A percentile compares a stretch with the other conserved stretches of the same genome.
These are phyloP conservation scores for Mamestra brassicae DNA, from an alignment of 2,888 invertebrate species.

Conservation along the genomic window DNA sequence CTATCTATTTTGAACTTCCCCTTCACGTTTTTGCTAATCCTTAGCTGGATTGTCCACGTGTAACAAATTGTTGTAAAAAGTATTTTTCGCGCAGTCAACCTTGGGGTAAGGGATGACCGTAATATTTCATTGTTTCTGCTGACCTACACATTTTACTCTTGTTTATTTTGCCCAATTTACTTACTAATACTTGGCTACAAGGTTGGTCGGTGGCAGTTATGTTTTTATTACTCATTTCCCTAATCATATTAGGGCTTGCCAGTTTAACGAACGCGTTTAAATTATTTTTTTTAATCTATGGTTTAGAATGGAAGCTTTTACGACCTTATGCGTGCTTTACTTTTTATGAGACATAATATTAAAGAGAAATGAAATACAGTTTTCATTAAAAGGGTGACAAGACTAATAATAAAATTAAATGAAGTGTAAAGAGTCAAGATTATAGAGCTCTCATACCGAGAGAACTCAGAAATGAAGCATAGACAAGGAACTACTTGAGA, in stretches of 20 bases:
- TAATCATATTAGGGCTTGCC: slow-evolving; percentile 15
- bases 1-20: not conserved
- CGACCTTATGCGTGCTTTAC: not conserved
- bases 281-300: slow-evolving; percentile 31
- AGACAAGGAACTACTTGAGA: not conserved
- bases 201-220: slow-evolving; percentile 16
- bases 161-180: slow-evolving; percentile 50
- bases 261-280: slow-evolving; percentile 32
- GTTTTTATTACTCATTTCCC: slow-evolving; percentile 9
- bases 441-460: not conserved
- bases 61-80: slow-evolving; percentile 40
- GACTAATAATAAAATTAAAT: not conserved
- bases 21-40: not conserved
- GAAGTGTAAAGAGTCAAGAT: not conserved
- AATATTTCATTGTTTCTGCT: slow-evolving; percentile 52
- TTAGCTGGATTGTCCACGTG: slow-evolving; percentile 3
- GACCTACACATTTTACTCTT: slow-evolving; percentile 35
- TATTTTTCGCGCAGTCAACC: slow-evolving; percentile 28
- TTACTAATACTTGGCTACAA: slow-evolving; percentile 34
- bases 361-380: slow-evolving; percentile 13
- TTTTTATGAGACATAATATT: slow-evolving; percentile 12
- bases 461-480: not conserved
- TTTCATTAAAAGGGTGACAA: slow-evolving; percentile 10
- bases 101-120: slow-evolving; percentile 37
- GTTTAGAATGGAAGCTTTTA: slow-evolving; percentile 29